phyloP scores from a whole-genome alignment of 2,797 vertebrate species.

The Microctenopoma lineatum region DNA sequence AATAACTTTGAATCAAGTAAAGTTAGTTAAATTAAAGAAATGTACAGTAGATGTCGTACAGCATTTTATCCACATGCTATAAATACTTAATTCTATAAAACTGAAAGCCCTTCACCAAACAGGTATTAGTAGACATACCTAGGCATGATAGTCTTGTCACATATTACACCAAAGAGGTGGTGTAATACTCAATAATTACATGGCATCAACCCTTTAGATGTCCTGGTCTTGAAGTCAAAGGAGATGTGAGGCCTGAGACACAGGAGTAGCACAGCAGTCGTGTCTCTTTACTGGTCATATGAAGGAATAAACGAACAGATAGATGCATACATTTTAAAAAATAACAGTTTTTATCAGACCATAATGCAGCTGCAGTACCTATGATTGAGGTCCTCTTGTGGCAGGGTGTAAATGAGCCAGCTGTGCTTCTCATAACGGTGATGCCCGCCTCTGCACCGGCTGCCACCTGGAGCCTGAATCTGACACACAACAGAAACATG shows the following conservation, averaged over 20 bases:
- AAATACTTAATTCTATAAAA: no score
- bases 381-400: slow-evolving; percentile 74
- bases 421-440: slow-evolving; percentile 76
- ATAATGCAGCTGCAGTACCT: slow-evolving; percentile 74
- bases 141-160: no score
- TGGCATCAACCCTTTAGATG: slow-evolving; percentile 82
- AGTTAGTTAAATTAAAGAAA: no score
- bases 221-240: slow-evolving; percentile 82
- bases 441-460: slow-evolving; percentile 42
- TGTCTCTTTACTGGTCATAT: not conserved
- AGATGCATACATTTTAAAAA: not conserved
- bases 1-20: no score
- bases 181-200: no score
- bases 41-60: no score
- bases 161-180: no score
- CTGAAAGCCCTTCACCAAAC: no score
- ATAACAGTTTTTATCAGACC: not conserved
- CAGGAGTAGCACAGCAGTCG: not conserved
- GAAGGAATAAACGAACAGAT: not conserved
- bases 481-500: slow-evolving; percentile 29
- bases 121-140: no score
- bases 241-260: slow-evolving; percentile 85
- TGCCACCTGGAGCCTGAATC: slow-evolving; percentile 14
- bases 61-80: no score
- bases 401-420: slow-evolving; percentile 82